Percentiles rank a stretch among this genome's conserved stretches.
phyloP scores from a whole-genome alignment of 2,113 vertebrate genomes.

The Halcyon malimbica region DNA sequence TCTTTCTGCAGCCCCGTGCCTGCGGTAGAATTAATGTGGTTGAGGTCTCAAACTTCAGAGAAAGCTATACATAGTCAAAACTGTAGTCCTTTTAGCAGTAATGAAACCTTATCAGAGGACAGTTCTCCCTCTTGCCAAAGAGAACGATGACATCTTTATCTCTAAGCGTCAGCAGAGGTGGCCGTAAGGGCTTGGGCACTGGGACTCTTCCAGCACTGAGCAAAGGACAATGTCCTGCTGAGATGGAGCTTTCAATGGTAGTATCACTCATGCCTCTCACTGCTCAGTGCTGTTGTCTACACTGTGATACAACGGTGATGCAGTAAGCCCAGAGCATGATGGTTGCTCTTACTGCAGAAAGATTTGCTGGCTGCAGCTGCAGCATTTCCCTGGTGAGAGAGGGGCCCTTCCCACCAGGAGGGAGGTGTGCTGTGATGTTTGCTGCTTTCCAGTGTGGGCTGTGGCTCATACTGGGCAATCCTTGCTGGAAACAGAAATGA shows the following conservation, averaged over 20 bases:
- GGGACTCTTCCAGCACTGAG: background rate
- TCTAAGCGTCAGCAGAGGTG: background rate
- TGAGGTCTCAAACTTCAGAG: background rate
- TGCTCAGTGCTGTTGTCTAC: background rate
- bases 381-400: background rate
- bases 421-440: background rate
- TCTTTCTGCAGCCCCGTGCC: background rate
- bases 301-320: accelerated
- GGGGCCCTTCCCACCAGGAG: background rate
- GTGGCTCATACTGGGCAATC: background rate
- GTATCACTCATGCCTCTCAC: background rate
- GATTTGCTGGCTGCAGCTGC: accelerated
- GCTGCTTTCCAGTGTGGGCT: background rate
- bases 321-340: background rate
- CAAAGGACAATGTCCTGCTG: background rate
- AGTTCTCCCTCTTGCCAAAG: background rate
- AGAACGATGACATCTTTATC: background rate
- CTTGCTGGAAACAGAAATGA: background rate
- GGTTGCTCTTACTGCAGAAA: background rate
- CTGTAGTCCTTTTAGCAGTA: background rate
- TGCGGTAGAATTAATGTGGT: background rate
- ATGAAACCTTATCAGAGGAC: background rate
- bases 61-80: background rate
- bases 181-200: accelerated
- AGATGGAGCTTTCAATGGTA: background rate